Evolutionary conservation across 2,888 invertebrate species (phyloP).

Genomic region (Cephus pulcher): DNA sequence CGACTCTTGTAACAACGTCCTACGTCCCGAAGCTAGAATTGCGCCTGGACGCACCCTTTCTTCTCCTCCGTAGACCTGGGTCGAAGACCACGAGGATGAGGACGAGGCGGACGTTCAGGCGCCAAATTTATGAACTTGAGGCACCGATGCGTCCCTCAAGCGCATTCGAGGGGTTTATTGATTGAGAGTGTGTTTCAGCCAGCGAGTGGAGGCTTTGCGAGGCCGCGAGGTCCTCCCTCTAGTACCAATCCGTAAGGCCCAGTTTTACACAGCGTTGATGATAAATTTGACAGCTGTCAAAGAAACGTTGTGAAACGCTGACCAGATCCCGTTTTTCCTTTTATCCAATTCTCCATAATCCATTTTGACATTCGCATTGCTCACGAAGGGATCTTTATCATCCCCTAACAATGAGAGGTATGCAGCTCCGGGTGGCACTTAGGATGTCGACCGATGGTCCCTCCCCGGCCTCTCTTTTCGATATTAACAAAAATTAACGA

Average conservation of each 20-base stretch:
- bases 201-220: conserved; percentile 62
- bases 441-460: conserved; percentile 51
- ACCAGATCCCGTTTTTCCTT: conserved; percentile 28
- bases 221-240: conserved; percentile 53
- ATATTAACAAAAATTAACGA: not conserved
- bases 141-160: not conserved
- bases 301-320: conserved; percentile 52
- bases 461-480: not conserved
- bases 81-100: not conserved
- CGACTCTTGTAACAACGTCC: not conserved
- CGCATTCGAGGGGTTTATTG: conserved; percentile 29
- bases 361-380: conserved; percentile 38
- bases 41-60: not conserved
- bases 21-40: not conserved
- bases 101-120: not conserved
- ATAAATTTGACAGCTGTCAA: conserved; percentile 1
- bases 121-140: not conserved
- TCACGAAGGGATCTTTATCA: conserved; percentile 56
- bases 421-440: conserved; percentile 66
- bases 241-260: conserved; percentile 34
- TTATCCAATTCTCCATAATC: conserved; percentile 16
- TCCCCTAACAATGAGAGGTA: conserved; percentile 57
- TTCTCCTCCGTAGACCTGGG: not conserved
- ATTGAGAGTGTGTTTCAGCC: conserved; percentile 60
- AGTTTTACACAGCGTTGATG: conserved; percentile 49